Conservation (phyloP, 2,797 vertebrate genomes). For the Cuniculus paca region DNA sequence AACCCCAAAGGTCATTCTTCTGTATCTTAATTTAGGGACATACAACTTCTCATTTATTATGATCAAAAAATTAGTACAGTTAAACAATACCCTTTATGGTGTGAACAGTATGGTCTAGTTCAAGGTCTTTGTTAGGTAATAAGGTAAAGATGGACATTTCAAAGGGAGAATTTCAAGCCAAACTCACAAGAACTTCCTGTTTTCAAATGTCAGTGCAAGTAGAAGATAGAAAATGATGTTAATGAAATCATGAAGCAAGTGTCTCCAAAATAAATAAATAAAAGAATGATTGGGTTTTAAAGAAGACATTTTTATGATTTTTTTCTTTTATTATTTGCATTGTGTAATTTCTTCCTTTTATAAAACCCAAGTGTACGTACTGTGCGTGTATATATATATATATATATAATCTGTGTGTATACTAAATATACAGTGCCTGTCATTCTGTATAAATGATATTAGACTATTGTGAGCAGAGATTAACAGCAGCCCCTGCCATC, state of each 20-base stretch:
- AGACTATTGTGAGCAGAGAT: constrained; percentile 89
- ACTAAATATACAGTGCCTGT: constrained; percentile 19
- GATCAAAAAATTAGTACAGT: not conserved
- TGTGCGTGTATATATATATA: constrained; percentile 50
- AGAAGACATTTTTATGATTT: constrained; percentile 43
- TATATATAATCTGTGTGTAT: constrained; percentile 48
- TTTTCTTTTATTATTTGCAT: constrained; percentile 65
- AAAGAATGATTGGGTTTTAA: constrained; percentile 68
- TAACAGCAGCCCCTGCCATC: constrained; percentile 94
- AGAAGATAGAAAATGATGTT: constrained; percentile 59
- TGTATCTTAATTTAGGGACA: not conserved
- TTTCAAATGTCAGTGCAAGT: constrained; percentile 78
- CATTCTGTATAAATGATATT: constrained; percentile 74
- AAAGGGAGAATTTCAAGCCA: constrained; percentile 33
- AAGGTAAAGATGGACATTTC: not conserved
- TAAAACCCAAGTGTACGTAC: constrained; percentile 68
- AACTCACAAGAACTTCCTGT: constrained; percentile 87
- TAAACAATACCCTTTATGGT: not conserved
- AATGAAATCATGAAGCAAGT: constrained; percentile 83
- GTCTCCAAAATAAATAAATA: not conserved
- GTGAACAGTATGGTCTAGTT: not conserved
- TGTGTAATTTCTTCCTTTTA: constrained; percentile 60
- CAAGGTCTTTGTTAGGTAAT: not conserved
- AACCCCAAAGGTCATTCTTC: not conserved
- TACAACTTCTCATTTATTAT: constrained; percentile 6